Evolutionary conservation across 2,888 invertebrate genomes (phyloP), one percentile per base, ranked within the genome.

Genomic region (Ichneumoninae sp.): DNA sequence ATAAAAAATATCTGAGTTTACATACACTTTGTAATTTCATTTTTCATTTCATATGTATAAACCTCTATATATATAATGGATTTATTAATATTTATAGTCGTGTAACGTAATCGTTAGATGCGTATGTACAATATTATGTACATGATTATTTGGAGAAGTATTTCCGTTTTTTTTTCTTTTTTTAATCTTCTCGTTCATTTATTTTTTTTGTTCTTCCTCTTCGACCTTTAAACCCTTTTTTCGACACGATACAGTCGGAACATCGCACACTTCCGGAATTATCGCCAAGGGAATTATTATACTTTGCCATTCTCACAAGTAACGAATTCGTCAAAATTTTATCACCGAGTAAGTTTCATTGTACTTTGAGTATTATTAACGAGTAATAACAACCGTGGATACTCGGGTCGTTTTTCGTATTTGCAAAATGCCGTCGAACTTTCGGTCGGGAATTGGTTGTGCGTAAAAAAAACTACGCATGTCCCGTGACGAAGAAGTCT

Each of bases 121-220:
- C 90, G 87, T 93, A 93, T 93, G 86, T 93, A 93, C 93, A 93
- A 87, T 89, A 86, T 82, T 91, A 92, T 93, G 86, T 93, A 92
- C 92, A 93, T 79, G 83, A 85, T 66, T 80, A 66, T 69, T 75
- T 50, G 70, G 65, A 79, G 47, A 79, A 78, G 26, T 33, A 13
- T 66, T 33, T 30, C 62, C 33, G 47, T 62, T 44, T 80, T 44
- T 50, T 81, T 74, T 30, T 68, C 3, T 70, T 47, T 75, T 75
- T 33, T 40, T 22, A 50, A 75, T 82, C 16, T 44, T 19, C 82
- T 74, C 30, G 33, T 72, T 50, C 44, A 40, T 33, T 50, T 44
- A n/a, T 47, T 74, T 75, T 69, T 69, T 36, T 22, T 13, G 3
- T 26, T 13, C 13, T 66, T 66, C 40, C 57, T 8, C 62, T 36